Evolutionary conservation across 1,140 invertebrate genomes (phyloP).

Genomic region (Drosophila guanche): DNA sequence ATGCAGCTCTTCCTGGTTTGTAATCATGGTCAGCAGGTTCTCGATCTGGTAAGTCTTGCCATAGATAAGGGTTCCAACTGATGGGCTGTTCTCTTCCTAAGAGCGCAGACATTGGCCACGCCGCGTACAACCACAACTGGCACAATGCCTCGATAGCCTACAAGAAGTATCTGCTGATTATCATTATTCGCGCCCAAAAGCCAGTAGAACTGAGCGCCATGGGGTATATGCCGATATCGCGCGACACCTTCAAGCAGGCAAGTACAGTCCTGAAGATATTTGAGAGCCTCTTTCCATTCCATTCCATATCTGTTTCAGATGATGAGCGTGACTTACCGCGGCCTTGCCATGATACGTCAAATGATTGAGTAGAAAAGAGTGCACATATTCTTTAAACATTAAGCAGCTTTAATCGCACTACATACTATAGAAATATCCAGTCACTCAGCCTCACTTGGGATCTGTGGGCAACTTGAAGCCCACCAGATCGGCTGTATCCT

Average conservation of each 20-base stretch:
- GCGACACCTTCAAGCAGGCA: conserved; percentile 62
- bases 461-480: conserved; percentile 94
- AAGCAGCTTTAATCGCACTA: conserved; percentile 46
- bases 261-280: background rate
- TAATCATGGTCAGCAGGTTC: conserved; percentile 53
- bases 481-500: conserved; percentile 91
- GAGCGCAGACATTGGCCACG: conserved; percentile 34
- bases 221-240: conserved; percentile 53
- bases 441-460: conserved; percentile 85
- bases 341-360: conserved; percentile 49
- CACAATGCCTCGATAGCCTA: conserved; percentile 52
- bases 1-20: conserved; percentile 57
- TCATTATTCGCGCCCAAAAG: conserved; percentile 50
- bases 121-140: conserved; percentile 55
- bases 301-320: conserved; percentile 25
- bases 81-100: background rate
- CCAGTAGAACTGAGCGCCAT: conserved; percentile 46
- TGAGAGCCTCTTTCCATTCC: background rate
- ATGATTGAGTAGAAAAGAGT: conserved; percentile 44
- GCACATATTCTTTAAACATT: conserved; percentile 2
- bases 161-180: conserved; percentile 53
- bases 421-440: conserved; percentile 5
- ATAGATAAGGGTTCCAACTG: background rate
- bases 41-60: conserved; percentile 16
- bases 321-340: conserved; percentile 59